These are phyloP conservation scores for Aleiodes testaceus DNA, from an alignment of 2,888 invertebrate genomes.

Conservation along the genomic window DNA sequence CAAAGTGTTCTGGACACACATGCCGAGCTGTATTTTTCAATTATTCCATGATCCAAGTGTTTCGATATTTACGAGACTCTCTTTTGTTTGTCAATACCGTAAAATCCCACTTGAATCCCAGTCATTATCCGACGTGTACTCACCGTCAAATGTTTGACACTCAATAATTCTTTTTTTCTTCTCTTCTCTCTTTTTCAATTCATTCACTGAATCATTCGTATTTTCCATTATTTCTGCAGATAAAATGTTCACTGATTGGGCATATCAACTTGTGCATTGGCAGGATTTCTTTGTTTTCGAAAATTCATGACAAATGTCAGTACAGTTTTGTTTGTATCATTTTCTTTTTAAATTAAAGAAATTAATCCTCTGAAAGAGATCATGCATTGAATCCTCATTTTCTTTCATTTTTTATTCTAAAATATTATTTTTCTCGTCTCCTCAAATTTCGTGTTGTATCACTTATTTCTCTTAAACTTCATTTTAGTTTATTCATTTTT, in stretches of 20 bases:
- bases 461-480: constrained; percentile 25
- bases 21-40: no score
- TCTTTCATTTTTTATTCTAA: constrained; percentile 14
- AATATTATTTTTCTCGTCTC: constrained; percentile 28
- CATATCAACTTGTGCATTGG: constrained; percentile 28
- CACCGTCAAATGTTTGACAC: no score
- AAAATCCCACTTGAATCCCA: no score
- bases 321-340: no score
- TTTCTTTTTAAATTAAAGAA: neutral
- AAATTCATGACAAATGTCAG: no score
- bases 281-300: constrained; percentile 3
- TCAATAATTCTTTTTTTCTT: no score
- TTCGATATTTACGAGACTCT: no score
- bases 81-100: no score
- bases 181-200: neutral
- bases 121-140: no score
- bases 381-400: constrained; percentile 1
- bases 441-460: constrained; percentile 2
- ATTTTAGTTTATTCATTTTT: constrained; percentile 24
- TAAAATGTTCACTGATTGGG: constrained; percentile 7
- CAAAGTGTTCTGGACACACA: no score
- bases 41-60: no score
- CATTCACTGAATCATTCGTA: neutral
- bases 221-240: neutral
- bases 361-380: constrained; percentile 11